A percentile compares a stretch with the other conserved stretches of the same genome.
Conservation (phyloP, 2,888 invertebrate genomes). For the Pachydiplax longipennis region DNA sequence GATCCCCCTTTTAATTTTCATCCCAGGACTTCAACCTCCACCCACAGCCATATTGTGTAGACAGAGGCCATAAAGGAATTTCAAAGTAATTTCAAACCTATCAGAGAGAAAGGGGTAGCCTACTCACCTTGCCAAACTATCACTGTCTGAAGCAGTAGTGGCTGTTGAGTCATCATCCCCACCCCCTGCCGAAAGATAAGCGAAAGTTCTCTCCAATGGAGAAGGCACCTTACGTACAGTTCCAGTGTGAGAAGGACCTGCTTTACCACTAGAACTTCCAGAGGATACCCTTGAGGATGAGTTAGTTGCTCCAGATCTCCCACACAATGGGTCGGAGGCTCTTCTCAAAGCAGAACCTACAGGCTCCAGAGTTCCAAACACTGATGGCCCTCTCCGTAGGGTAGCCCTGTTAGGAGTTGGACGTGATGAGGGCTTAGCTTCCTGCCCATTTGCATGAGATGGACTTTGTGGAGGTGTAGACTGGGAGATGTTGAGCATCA, state of each 20-base stretch:
- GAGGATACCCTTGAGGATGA: neutral
- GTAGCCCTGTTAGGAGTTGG: neutral
- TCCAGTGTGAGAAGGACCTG: neutral
- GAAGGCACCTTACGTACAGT: slow-evolving; percentile 64
- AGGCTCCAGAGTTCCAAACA: slow-evolving; percentile 16
- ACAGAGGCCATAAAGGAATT: no score
- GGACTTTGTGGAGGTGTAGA: slow-evolving; percentile 17
- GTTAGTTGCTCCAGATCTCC: slow-evolving; percentile 2
- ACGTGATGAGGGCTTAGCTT: neutral
- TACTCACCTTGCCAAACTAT: slow-evolving; percentile 68
- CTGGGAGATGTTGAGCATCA: slow-evolving; percentile 71
- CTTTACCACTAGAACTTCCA: neutral
- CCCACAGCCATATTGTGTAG: no score
- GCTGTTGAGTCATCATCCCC: slow-evolving; percentile 68
- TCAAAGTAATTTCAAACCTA: no score
- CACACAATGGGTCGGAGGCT: slow-evolving; percentile 13
- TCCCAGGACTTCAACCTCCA: no score
- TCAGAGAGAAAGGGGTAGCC: neutral
- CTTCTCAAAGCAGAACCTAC: slow-evolving; percentile 23
- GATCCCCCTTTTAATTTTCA: no score
- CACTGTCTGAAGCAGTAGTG: slow-evolving; percentile 68
- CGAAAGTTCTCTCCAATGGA: slow-evolving; percentile 67
- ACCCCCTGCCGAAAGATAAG: slow-evolving; percentile 63
- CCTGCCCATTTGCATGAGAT: neutral
- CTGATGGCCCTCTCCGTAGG: neutral